A percentile compares a stretch with the other conserved stretches of the same genome.
phyloP scores from a whole-genome alignment of 2,113 vertebrate species.

The Prolemur simus region DNA sequence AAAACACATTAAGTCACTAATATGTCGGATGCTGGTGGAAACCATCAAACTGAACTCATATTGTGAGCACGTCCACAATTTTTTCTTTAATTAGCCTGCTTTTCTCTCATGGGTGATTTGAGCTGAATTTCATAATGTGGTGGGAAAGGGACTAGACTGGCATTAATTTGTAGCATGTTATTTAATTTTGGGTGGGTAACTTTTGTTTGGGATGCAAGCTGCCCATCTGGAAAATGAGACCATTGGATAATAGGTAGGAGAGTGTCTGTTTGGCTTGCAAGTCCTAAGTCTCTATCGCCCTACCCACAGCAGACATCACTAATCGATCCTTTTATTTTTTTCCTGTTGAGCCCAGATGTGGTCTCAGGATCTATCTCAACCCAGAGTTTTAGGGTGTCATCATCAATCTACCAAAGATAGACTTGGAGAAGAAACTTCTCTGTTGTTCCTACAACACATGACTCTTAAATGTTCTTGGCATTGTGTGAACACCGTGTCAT shows the following conservation, averaged over 20 bases:
- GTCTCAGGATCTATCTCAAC: background rate
- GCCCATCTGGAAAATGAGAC: background rate
- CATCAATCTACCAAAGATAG: background rate
- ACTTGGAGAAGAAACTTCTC: background rate
- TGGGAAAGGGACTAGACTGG: background rate
- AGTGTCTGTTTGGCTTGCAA: background rate
- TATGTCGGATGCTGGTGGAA: background rate
- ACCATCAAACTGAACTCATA: fast-evolving
- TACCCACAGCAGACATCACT: background rate
- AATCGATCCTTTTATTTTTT: background rate
- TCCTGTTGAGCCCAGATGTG: background rate
- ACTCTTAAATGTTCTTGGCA: background rate
- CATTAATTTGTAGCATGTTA: background rate
- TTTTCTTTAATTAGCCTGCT: background rate
- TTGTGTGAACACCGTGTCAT: fast-evolving
- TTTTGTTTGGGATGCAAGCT: background rate
- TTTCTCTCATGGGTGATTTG: background rate
- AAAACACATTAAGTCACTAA: background rate
- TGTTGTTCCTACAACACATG: background rate
- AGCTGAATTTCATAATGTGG: background rate
- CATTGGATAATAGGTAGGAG: background rate
- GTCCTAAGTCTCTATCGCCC: no score
- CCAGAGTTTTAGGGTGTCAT: background rate
- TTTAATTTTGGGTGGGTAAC: background rate
- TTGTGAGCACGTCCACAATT: fast-evolving